These are phyloP conservation scores for Drepana falcataria DNA, from an alignment of 2,888 invertebrate species.

Conservation along the genomic window DNA sequence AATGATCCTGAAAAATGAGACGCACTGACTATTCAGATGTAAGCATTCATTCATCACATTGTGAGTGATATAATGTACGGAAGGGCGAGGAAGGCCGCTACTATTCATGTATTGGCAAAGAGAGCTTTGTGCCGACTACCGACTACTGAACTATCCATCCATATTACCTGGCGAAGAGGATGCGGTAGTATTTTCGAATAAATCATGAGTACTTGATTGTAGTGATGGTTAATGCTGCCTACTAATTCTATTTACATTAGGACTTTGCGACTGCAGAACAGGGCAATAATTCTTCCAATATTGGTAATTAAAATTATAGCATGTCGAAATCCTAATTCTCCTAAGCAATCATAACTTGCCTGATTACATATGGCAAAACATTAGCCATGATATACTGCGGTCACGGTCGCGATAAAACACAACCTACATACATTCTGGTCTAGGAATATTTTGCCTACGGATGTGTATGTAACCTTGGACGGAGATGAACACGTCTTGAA, in stretches of 20 bases:
- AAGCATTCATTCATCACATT: slow-evolving; percentile 52
- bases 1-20: slow-evolving; percentile 52
- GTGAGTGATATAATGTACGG: slow-evolving; percentile 55
- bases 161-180: slow-evolving; percentile 24
- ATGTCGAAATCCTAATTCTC: no score
- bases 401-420: slow-evolving; percentile 30
- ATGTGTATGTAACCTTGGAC: slow-evolving; percentile 64
- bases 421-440: slow-evolving; percentile 36
- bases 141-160: slow-evolving; percentile 19
- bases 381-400: slow-evolving; percentile 7
- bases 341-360: no score
- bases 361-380: no score
- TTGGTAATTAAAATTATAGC: no score
- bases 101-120: slow-evolving; percentile 56
- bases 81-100: slow-evolving; percentile 66
- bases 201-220: neutral
- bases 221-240: neutral
- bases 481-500: slow-evolving; percentile 66
- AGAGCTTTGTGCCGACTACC: slow-evolving; percentile 35
- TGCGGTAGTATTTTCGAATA: slow-evolving; percentile 11
- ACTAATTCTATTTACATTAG: neutral
- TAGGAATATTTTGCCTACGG: slow-evolving; percentile 44
- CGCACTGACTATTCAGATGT: slow-evolving; percentile 46
- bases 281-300: no score
- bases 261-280: neutral